Conservation (phyloP, 2,113 vertebrate species). For the Microtus oregoni region DNA sequence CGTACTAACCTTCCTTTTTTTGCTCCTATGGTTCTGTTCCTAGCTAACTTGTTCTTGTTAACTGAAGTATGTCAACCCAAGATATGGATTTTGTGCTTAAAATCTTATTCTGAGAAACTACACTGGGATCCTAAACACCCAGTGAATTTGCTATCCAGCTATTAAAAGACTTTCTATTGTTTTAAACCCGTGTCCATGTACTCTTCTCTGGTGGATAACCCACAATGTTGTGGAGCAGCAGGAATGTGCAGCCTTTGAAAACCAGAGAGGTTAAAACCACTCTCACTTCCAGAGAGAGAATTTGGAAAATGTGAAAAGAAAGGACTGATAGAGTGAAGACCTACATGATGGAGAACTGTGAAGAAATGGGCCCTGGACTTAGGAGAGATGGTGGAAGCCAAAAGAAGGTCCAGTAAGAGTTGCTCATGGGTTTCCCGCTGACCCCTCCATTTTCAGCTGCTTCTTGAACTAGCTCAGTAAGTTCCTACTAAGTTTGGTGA, state of each 20-base stretch:
- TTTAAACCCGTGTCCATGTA: background rate
- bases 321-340: background rate
- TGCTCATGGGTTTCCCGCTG: background rate
- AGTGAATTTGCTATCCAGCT: background rate
- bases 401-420: background rate
- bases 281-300: background rate
- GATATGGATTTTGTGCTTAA: background rate
- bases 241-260: background rate
- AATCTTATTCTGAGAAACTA: background rate
- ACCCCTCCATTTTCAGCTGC: background rate
- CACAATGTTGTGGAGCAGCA: background rate
- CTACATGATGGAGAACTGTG: background rate
- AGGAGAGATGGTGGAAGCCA: background rate
- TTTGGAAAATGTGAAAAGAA: background rate
- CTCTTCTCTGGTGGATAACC: background rate
- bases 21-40: background rate
- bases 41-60: background rate
- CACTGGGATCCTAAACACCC: background rate
- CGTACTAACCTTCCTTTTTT: background rate
- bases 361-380: background rate
- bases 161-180: background rate
- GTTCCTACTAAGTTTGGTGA: background rate
- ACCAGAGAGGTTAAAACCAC: background rate
- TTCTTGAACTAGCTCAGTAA: background rate
- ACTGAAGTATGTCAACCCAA: background rate